Evolutionary conservation across 2,888 invertebrate genomes (phyloP), one percentile per base, ranked within the genome.

Genomic region (Acronicta leporina): DNA sequence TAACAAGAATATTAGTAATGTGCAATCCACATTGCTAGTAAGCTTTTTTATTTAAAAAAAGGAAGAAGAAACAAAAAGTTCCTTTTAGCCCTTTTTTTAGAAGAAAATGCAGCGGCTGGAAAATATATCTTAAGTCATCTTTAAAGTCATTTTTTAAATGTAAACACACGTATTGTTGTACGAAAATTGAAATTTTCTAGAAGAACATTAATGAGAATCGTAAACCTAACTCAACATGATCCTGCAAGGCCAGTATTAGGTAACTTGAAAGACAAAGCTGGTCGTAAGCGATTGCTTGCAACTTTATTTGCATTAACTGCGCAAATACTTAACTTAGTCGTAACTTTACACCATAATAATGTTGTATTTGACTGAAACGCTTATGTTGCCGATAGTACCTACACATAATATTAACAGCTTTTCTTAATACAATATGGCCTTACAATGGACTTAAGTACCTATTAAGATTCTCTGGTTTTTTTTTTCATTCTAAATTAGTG

Each of bases 241-340:
- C 27, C 30, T 20, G 40, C 16, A 5, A 38, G 38, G 14, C 35
- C 35, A 13, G 35, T 38, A 42, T n/a, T n/a, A n/a, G n/a, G 14
- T 15, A 11, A n/a, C 47, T 41, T 44, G 47, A 14, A 13, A 51
- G 72, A 13, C 59, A 50, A 67, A 38, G 10, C 33, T 33, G 33
- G 7, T 43, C 42, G 27, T 68, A 58, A 67, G 45, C 33, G 11
- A 58, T 50, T 35, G 27, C 40, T 46, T 49, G 59, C 56, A 57
- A 68, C 54, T 50, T 60, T 56, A 56, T 63, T 67, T 66, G 63
- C 53, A 62, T 62, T 62, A 45, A 55, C 53, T 64, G 63, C 59
- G 16, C 53, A 59, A 68, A 58, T 58, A 58, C 50, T 59, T 53
- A 14, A 58, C 50, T 59, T 53, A 14, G 25, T 67, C 50, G 16